Evolutionary conservation across 2,888 invertebrate species (phyloP), one percentile per base, ranked within the genome.

Genomic region (Dryobota labecula): DNA sequence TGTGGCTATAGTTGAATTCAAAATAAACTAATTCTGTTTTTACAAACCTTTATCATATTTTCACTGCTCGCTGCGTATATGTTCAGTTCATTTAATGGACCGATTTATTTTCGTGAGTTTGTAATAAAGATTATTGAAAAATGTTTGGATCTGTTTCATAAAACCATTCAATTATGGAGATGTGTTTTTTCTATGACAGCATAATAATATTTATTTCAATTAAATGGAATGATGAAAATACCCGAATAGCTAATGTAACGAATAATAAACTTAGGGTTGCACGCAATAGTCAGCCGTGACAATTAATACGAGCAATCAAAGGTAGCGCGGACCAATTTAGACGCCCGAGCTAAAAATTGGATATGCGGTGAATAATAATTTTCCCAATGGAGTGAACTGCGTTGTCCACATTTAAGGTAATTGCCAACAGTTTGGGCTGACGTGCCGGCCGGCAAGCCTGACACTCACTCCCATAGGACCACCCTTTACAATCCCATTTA

Each of bases 381-480:
- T 92, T 94, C 96, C 95, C 94, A 80, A 86, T 85, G 93, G 95
- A 94, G 84, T 91, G 89, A 89, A 92, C 91, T 92, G 93, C 91
- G 94, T 94, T 95, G 95, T 94, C 95, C 94, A 95, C 94, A 94
- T 96, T 96, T 94, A 95, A 94, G 94, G 94, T 96, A 95, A 96
- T 96, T 95, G 94, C 93, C 90, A 93, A 90, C 94, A 93, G 94
- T 95, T 95, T 92, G 92, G 88, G 94, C 94, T 95, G 95, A 94
- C 95, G 92, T 93, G 90, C 93, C 93, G 90, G 91, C 89, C 91
- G 90, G 92, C 88, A 91, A 92, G 92, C 92, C 94, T 94, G 95
- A 94, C 95, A 93, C 91, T 92, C 90, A 87, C 87, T 92, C 95
- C 93, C 95, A 70, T 70, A 88, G 90, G 95, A 88, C 89, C 89